Base-by-base conservation (phyloP, 2,888 invertebrate species). In the Leistus spinibarbis region DNA sequence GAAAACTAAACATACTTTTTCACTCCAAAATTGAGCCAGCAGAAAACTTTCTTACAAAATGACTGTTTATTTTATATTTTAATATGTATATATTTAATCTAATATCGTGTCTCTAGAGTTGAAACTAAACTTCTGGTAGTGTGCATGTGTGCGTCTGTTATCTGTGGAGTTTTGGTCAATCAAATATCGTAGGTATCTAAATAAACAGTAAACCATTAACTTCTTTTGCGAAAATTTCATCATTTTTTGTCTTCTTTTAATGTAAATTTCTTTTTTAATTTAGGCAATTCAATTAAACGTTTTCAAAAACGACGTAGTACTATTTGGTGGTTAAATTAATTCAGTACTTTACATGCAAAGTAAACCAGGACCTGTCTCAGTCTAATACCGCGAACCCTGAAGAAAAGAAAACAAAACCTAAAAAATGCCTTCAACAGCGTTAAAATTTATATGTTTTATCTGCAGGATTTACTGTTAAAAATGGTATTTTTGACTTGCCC, bases 271-370 rank as follows among this genome's bases (percentile, higher is more conserved):
- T 65, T 65, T 71, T 65, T 71, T 65, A 71, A 71, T 71, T 71
- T 65, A 71, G 19, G 71, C 71, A 71, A 71, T 56, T 71, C 65
- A 71, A 71, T 71, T 71, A 71, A 71, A 71, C 71, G 71, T 71
- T 56, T 40, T 63, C 22, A 22, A 63, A 63, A 63, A 63, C 63
- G 23, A 56, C 71, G 64, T 60, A 19, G 65, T 65, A 27, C 63
- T 54, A 63, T 63, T 62, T 64, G 64, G 64, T 54, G 54, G 65
- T 64, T 27, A 71, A 71, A 71, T 71, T 71, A 64, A 71, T 71
- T 71, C 71, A 71, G 71, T 71, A 71, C 65, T 71, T 71, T 71
- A 71, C 71, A 71, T 71, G 64, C 63, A 71, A 71, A 71, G 65
- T 71, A 71, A 71, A 64, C 54, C 65, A 70, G 56, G 71, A 24